phyloP scores from a whole-genome alignment of 2,888 invertebrate species.

The Teleogryllus oceanicus region DNA sequence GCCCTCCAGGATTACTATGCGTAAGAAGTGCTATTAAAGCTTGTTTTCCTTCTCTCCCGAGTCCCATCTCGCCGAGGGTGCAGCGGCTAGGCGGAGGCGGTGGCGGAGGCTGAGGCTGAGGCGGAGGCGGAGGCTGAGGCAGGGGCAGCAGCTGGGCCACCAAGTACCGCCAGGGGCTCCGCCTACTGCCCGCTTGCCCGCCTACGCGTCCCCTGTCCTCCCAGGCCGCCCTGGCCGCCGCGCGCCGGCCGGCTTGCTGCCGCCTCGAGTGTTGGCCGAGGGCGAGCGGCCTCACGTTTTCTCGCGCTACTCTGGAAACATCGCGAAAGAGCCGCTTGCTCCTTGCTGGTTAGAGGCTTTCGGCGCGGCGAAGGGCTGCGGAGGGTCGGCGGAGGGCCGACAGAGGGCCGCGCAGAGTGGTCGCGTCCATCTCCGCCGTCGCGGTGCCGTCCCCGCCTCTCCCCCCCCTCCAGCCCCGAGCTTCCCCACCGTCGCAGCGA shows the following conservation, averaged over 20 bases:
- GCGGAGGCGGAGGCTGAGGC: too few relatives aligned
- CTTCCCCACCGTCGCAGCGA: not conserved
- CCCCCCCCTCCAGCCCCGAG: not conserved
- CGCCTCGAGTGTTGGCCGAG: slow-evolving; percentile 6
- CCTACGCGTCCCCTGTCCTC: too few relatives aligned
- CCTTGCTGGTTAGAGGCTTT: slow-evolving; percentile 18
- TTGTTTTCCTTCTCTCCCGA: not conserved
- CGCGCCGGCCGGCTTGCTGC: not conserved
- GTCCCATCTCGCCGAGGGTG: not conserved
- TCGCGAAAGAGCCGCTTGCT: not conserved
- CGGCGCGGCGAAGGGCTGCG: not conserved
- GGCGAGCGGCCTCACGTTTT: not conserved
- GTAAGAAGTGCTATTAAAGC: not conserved
- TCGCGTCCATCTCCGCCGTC: not conserved
- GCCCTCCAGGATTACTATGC: not conserved
- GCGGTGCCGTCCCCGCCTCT: not conserved
- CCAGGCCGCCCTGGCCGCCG: too few relatives aligned
- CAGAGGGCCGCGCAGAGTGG: not conserved
- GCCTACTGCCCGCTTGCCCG: too few relatives aligned
- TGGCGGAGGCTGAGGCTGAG: not conserved
- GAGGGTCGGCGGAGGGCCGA: too few relatives aligned
- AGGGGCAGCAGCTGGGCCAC: too few relatives aligned
- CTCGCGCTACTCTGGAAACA: not conserved
- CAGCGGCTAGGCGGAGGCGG: not conserved
- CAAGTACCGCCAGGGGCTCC: too few relatives aligned